Conservation (phyloP, 2,113 vertebrate species). For the Kobus ellipsiprymnus region DNA sequence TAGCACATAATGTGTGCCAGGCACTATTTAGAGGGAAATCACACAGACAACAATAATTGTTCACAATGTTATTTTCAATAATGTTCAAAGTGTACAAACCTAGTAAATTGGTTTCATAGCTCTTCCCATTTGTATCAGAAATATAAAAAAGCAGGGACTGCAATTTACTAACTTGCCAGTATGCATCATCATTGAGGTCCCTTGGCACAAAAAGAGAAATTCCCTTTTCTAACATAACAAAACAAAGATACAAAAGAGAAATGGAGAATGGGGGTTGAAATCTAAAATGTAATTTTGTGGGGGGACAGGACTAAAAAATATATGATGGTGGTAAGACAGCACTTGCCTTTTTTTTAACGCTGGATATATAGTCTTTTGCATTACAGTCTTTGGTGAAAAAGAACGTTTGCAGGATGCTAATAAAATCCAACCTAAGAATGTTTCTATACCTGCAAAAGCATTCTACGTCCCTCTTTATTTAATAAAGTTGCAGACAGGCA, state of each 20-base stretch:
- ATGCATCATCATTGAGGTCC: background rate
- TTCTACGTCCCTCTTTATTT: background rate
- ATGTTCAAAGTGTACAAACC: slow-evolving; percentile 15
- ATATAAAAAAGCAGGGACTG: slow-evolving; percentile 2
- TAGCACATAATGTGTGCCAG: background rate
- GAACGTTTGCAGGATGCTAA: background rate
- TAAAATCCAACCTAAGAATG: background rate
- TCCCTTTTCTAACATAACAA: background rate
- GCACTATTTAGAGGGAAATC: background rate
- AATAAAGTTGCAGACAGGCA: background rate
- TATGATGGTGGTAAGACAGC: background rate
- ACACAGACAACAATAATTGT: background rate
- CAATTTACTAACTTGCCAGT: background rate
- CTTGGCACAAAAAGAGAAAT: slow-evolving; percentile 14
- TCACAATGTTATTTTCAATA: background rate
- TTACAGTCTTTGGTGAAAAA: background rate
- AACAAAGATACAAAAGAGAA: background rate
- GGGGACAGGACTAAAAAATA: background rate
- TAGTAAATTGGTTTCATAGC: background rate
- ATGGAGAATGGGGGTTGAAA: background rate
- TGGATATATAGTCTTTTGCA: background rate
- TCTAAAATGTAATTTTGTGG: background rate
- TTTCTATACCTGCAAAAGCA: background rate
- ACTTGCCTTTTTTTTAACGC: background rate
- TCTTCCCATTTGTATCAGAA: background rate